Conservation (phyloP, 2,113 vertebrate genomes). For the Plestiodon gilberti region DNA sequence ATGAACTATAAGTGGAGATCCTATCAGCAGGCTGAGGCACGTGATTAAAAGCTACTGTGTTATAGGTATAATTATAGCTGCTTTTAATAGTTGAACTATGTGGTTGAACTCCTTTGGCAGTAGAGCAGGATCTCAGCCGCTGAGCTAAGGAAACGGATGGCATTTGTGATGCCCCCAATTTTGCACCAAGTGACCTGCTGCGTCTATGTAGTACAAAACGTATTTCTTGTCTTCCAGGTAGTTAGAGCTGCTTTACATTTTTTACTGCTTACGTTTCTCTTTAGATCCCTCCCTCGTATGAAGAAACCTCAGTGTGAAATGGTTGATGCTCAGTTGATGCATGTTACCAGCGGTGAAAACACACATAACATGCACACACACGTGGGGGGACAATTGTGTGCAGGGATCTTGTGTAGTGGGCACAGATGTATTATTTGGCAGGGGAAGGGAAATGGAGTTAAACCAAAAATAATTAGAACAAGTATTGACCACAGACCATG, state of each 20-base stretch:
- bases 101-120: constrained; percentile 27
- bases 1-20: constrained; percentile 58
- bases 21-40: constrained; percentile 50
- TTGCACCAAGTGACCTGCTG: not conserved
- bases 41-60: constrained; percentile 60
- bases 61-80: constrained; percentile 58
- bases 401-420: too few species aligned
- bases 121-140: constrained; percentile 2
- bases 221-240: constrained; percentile 13
- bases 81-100: constrained; percentile 50
- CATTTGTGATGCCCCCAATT: constrained; percentile 14
- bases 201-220: not conserved
- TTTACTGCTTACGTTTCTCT: not conserved
- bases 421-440: too few species aligned
- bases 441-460: too few species aligned
- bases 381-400: too few species aligned
- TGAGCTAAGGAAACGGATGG: not conserved
- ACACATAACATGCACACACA: too few species aligned
- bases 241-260: not conserved
- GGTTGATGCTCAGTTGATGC: too few species aligned
- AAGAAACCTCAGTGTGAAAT: not conserved
- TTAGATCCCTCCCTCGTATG: not conserved
- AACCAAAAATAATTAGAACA: too few species aligned
- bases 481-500: too few species aligned
- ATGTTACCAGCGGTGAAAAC: too few species aligned